Evolutionary conservation across 2,113 vertebrate genomes (phyloP), one percentile per base, ranked within the genome.

Genomic region (Harpagus bidentatus): DNA sequence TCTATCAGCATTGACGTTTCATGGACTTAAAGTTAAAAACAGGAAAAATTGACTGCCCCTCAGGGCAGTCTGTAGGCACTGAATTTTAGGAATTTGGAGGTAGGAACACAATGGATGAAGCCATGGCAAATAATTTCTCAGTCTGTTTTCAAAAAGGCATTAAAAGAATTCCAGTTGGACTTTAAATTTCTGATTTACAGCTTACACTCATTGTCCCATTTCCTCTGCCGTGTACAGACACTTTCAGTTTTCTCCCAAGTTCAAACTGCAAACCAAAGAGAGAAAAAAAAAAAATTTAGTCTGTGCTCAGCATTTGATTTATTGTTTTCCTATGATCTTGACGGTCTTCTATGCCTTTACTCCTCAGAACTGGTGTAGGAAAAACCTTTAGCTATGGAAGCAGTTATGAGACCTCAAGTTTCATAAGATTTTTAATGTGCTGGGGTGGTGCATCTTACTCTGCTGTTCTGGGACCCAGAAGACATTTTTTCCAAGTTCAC

Each of bases 121-220:
- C 7, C 23, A 55, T 38, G 11, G 10, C 7, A 65, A 63, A 7
- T 43, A 79, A 55, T 28, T 67, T 93, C 56, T 71, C 38, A 13
- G 6, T 88, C 13, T 16, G 1, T 59, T 92, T 97, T 82, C 25
- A 88, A 42, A 69, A 69, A 76, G 6, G 21, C 6, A 65, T 56
- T 78, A 38, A n/a, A 90, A 48, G 10, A 82, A 82, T 1, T 61
- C 43, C 36, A 89, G 7, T 2, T 70, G 21, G 32, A 78, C 32
- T 52, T 9, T n/a, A 29, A 34, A 52, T 67, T 88, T 78, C 61
- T 80, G 80, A 52, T 73, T 58, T 86, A 53, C 11, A 82, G 5
- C 96, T 97, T 96, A 98, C 99, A 89, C 98, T 99, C 53, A 99
- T 23, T 89, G 98, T 99, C 42, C 96, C 88, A 4, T 97, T 88